These are phyloP conservation scores for Achatina immaculata DNA, from an alignment of 1,140 invertebrate species.

Conservation along the genomic window DNA sequence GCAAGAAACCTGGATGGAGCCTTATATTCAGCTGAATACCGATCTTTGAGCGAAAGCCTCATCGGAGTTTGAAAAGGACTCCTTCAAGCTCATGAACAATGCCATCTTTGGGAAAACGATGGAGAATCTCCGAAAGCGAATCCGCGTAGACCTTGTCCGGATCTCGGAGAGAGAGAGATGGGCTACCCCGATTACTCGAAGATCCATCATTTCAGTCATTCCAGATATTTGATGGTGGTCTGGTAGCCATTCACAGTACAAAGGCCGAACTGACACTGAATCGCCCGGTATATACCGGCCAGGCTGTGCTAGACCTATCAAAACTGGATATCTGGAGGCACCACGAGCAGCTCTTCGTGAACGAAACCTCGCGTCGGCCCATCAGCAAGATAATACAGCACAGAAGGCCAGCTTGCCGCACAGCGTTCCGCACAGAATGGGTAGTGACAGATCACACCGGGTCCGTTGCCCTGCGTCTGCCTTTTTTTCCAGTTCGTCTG, in stretches of 20 bases:
- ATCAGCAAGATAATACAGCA: conserved; percentile 40
- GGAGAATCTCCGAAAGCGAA: conserved; percentile 68
- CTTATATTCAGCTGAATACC: conserved; percentile 24
- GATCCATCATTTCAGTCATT: conserved; percentile 60
- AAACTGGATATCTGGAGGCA: conserved; percentile 45
- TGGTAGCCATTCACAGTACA: conserved; percentile 42
- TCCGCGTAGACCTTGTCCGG: conserved; percentile 54
- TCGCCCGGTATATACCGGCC: conserved; percentile 54
- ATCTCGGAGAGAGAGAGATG: conserved; percentile 25
- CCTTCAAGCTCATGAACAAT: conserved; percentile 72
- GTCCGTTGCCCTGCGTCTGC: conserved; percentile 33
- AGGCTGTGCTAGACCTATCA: conserved; percentile 51
- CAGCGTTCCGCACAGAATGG: conserved; percentile 9
- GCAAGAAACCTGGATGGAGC: conserved; percentile 33
- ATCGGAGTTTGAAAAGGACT: conserved; percentile 70
- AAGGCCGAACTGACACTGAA: conserved; percentile 50
- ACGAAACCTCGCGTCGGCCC: conserved; percentile 42
- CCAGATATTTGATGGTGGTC: conserved; percentile 60
- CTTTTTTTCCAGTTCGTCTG: conserved; percentile 35
- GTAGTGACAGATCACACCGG: conserved; percentile 39
- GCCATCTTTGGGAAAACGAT: conserved; percentile 72
- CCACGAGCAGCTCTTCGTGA: conserved; percentile 39
- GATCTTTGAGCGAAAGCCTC: conserved; percentile 46
- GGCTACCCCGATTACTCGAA: conserved; percentile 51
- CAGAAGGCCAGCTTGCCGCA: conserved; percentile 18